Evolutionary conservation across 1,140 invertebrate species (phyloP), one percentile per base, ranked within the genome.

Genomic region (Stegodyphus mimosarum): DNA sequence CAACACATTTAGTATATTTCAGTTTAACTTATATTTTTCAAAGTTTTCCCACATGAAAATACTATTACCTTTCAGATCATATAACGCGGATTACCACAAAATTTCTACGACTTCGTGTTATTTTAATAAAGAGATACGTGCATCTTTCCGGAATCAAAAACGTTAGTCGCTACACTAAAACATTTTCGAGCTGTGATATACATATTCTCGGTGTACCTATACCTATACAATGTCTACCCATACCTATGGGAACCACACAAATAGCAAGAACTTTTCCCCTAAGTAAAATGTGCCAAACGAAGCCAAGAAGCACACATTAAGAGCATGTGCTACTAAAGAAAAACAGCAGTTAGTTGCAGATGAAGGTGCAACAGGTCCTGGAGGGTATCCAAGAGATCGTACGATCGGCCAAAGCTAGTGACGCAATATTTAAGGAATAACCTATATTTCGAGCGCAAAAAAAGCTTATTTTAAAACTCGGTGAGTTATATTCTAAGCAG

Each of bases 371-470:
- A 69, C 64, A 64, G 51, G 76, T 51, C 11, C 76, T 78, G 76
- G 76, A 78, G 6, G n/a, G 1, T 3, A 50, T 78, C 76, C 76
- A 78, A 69, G 53, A 49, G 76, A 78, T 69, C 69, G 69, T 78
- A 69, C 69, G 64, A 69, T 52, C 50, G 18, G 6, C 64, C 64
- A 51, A 53, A 9, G 9, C 6, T 13, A 18, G 13, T 70, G 76
- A 78, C 76, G 76, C 69, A 69, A 78, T 18, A 50, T 33, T 67
- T 78, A 69, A 51, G 76, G 60, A 78, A 78, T 78, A 78, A 78
- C 76, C 76, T 78, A 78, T 78, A 78, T 78, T 69, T 69, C 49
- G 18, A 51, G 51, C 69, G 48, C 67, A 78, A 67, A 78, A 78
- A 66, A 78, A 78, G 76, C 49, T 15, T 66, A 69, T 78, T 78